Percentiles rank a stretch among this genome's conserved stretches.
These are phyloP conservation scores for Magallana angulata DNA, from an alignment of 1,140 invertebrate species.

Conservation along the genomic window DNA sequence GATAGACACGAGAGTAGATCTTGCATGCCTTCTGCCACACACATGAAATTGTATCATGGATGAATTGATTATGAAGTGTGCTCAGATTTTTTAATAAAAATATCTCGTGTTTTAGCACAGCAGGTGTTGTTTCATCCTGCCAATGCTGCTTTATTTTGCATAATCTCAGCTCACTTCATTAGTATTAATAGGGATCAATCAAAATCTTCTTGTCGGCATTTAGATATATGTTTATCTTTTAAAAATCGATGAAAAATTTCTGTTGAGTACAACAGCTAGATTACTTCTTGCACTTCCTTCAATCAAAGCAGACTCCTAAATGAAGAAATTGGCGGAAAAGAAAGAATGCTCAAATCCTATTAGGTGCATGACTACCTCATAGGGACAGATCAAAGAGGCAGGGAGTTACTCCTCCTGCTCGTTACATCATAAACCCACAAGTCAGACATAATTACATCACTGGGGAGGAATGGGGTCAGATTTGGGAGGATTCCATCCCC, in stretches of 20 bases:
- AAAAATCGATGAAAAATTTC: neutral
- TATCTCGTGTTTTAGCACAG: neutral
- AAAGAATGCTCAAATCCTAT: neutral
- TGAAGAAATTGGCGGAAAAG: conserved; percentile 17
- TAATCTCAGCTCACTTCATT: neutral
- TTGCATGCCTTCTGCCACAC: neutral
- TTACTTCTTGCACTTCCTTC: neutral
- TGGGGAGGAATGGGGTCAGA: conserved; percentile 20
- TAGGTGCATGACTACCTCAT: conserved; percentile 22
- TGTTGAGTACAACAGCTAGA: neutral
- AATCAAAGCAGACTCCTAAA: neutral
- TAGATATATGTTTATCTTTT: conserved; percentile 1
- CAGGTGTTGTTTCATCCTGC: conserved; percentile 26
- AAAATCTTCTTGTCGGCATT: neutral
- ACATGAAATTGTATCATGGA: conserved; percentile 28
- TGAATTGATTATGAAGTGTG: conserved; percentile 28
- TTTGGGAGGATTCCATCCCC: neutral
- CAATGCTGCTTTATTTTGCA: neutral
- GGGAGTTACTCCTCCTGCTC: conserved; percentile 11
- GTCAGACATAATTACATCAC: conserved; percentile 28
- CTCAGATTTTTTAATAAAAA: conserved; percentile 11
- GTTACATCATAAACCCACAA: conserved; percentile 6
- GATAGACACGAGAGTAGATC: neutral
- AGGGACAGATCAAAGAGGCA: conserved; percentile 17
- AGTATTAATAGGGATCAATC: conserved; percentile 3